Evolutionary conservation across 2,113 vertebrate species (phyloP).

Genomic region (Pristiophorus japonicus): DNA sequence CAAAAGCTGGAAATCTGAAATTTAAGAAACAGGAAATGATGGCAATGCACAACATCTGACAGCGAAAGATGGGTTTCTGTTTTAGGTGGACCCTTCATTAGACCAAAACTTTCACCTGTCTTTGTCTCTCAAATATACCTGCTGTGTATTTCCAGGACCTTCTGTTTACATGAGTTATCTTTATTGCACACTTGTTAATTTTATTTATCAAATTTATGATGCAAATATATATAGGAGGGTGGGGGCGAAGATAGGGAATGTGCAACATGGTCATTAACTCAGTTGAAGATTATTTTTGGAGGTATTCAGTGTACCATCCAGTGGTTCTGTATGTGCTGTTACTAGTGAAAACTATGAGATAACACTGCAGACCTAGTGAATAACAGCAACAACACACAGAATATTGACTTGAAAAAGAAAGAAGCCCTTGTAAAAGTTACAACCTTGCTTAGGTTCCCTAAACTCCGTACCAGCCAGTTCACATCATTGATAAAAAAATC

Average conservation of each 20-base stretch:
- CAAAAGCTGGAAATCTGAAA: neutral
- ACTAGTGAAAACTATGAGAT: too few relatives aligned
- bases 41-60: neutral
- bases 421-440: neutral
- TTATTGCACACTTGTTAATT: neutral
- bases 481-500: constrained; percentile 7
- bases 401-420: neutral
- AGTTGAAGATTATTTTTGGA: neutral
- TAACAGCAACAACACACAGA: neutral
- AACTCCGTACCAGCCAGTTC: neutral
- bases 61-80: neutral
- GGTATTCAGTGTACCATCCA: neutral
- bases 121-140: neutral
- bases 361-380: constrained; percentile 21
- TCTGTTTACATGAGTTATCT: neutral
- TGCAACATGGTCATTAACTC: neutral
- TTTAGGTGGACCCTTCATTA: neutral
- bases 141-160: neutral
- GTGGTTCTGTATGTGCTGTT: neutral
- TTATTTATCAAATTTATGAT: constrained; percentile 12
- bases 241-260: neutral
- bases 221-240: neutral
- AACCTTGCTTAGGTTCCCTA: neutral
- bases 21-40: neutral
- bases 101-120: neutral